Evolutionary conservation across 2,797 vertebrate genomes (phyloP), one percentile per base, ranked within the genome.

Genomic region (Babyrousa celebensis): DNA sequence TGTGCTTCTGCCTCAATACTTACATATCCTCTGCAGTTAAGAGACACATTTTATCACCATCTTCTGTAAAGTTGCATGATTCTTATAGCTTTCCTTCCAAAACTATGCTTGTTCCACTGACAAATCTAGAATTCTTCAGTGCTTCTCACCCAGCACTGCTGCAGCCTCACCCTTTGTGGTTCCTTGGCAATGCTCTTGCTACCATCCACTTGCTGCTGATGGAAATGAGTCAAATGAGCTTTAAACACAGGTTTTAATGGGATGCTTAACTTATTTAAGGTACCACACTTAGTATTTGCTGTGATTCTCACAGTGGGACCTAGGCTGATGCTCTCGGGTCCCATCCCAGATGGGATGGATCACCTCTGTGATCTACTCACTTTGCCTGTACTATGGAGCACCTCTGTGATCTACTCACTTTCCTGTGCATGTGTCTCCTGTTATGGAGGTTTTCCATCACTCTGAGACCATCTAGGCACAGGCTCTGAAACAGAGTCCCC

Each of bases 21-120:
- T 78, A 67, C 10, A 68, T 40, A n/a, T 87, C 36, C 63, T 89
- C 56, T 93, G n/a, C 17, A 58, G 23, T 77, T 91, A 67, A 85
- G 70, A 94, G 82, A 68, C 3, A n/a, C 58, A 67, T 65, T 60
- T 12, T 54, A n/a, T 52, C 60, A 68, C 17, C 12, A 10, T 21
- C 27, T 67, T 89, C 48, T 78, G 1, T 88, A 27, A 62, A 82
- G 25, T 23, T 40, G 65, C 56, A 36, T 25, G 72, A 74, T 56
- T 88, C 23, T 58, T 79, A 82, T 32, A 58, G 17, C 58, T 2
- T 7, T 25, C 21, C 11, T 32, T 40, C 52, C 18, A 1, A 78
- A 70, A 23, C 12, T 43, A 14, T 52, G 63, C 71, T 89, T 54
- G 25, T 67, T 36, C 36, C 27, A 20, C 56, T 18, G n/a, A 83